Percentiles rank a stretch among this genome's conserved stretches.
Evolutionary conservation across 2,888 invertebrate species (phyloP).

Genomic region (Andrena flavipes): DNA sequence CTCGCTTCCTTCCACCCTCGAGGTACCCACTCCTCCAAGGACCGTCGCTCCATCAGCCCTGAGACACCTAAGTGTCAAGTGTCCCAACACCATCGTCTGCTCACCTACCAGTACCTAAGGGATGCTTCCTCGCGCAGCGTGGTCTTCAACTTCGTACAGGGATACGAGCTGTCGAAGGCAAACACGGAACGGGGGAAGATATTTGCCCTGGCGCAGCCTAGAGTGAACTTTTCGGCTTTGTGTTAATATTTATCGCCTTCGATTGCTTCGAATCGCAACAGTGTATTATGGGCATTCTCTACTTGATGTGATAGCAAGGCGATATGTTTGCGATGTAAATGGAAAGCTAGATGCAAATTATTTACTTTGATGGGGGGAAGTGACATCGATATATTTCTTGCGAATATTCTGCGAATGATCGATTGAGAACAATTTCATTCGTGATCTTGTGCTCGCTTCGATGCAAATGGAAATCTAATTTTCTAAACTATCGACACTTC

Average conservation of each 20-base stretch:
- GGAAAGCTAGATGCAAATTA: background rate
- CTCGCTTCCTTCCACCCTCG: constrained; percentile 61
- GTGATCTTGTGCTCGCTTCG: background rate
- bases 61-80: constrained; percentile 80
- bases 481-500: too few species aligned
- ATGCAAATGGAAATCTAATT: background rate
- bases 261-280: background rate
- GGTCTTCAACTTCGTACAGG: constrained; percentile 52
- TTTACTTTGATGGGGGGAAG: too few species aligned
- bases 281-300: background rate
- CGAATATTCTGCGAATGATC: too few species aligned
- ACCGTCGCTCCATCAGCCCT: constrained; percentile 70
- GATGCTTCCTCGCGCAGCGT: constrained; percentile 35
- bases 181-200: constrained; percentile 48
- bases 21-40: constrained; percentile 67
- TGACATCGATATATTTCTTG: too few species aligned
- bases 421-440: too few species aligned
- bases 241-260: background rate
- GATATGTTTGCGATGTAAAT: background rate
- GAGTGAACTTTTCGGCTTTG: background rate
- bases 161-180: constrained; percentile 68
- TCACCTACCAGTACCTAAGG: constrained; percentile 33
- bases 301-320: background rate
- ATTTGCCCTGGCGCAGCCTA: background rate
- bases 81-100: constrained; percentile 67